Evolutionary conservation across 23 tunicate genomes (phyloP).

Genomic region (Styela plicata): DNA sequence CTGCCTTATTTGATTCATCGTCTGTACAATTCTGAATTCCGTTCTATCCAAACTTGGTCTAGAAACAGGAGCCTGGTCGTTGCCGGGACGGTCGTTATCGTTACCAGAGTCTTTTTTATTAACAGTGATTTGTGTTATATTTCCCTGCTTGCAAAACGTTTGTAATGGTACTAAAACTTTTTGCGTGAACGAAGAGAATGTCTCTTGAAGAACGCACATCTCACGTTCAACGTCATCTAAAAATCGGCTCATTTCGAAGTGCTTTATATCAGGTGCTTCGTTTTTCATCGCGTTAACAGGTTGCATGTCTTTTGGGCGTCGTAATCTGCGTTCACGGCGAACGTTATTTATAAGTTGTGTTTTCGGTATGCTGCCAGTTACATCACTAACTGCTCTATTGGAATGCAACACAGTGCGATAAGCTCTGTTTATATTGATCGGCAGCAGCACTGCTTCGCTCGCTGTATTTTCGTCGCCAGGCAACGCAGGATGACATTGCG

Average conservation of each 20-base stretch:
- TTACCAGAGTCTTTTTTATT: neutral
- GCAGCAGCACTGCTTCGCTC: slow-evolving; percentile 1
- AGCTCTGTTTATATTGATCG: neutral
- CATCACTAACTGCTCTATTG: neutral
- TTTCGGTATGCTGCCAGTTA: neutral
- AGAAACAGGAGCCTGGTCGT: neutral
- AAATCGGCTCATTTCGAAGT: slow-evolving; percentile 31
- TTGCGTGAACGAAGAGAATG: slow-evolving; percentile 62
- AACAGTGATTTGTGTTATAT: neutral
- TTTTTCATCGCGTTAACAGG: neutral
- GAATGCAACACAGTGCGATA: neutral
- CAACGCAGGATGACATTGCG: neutral
- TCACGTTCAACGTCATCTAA: slow-evolving; percentile 48
- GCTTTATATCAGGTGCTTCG: slow-evolving; percentile 24
- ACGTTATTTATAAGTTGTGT: neutral
- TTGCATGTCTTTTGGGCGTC: slow-evolving; percentile 1
- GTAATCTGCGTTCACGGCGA: slow-evolving; percentile 17
- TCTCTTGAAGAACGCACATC: slow-evolving; percentile 38
- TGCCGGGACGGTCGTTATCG: neutral
- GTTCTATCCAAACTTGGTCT: slow-evolving; percentile 4
- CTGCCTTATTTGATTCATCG: slow-evolving; percentile 44
- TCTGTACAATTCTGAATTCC: slow-evolving; percentile 62
- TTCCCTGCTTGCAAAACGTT: slow-evolving; percentile 65
- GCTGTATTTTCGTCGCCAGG: neutral
- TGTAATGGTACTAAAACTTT: slow-evolving; percentile 62